phyloP scores from a whole-genome alignment of 2,113 vertebrate species.

The Nicator chloris region DNA sequence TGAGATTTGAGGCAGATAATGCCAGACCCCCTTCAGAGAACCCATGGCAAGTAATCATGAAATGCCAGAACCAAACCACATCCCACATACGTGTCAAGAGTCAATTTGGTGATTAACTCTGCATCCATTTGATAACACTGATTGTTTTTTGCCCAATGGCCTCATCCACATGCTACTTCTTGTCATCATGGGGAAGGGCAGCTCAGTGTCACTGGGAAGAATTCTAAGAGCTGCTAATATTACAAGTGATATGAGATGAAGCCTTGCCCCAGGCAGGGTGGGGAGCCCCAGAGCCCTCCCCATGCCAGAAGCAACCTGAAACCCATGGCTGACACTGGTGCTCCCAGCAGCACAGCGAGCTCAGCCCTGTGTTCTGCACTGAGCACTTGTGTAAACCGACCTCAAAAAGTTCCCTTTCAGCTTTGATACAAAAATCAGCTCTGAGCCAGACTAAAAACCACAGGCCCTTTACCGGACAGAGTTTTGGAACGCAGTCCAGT shows the following conservation, averaged over 20 bases:
- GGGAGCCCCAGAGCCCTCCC: neutral
- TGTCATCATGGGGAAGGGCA: neutral
- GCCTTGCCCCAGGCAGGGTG: neutral
- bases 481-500: conserved; percentile 96
- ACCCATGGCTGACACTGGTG: neutral
- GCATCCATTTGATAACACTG: neutral
- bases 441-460: neutral
- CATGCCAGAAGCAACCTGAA: neutral
- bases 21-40: neutral
- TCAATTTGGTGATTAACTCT: neutral
- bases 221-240: neutral
- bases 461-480: conserved; percentile 79
- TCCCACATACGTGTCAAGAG: neutral
- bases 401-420: neutral
- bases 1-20: neutral
- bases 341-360: neutral
- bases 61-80: neutral
- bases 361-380: neutral
- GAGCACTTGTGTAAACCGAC: neutral
- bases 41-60: neutral
- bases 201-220: neutral
- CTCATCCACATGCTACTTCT: neutral
- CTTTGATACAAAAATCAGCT: neutral
- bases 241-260: neutral
- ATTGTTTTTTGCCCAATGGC: neutral